These are phyloP conservation scores for Morbakka virulenta DNA, from an alignment of 30 jellyfish, hydroid and myxozoan genomes.

Conservation along the genomic window DNA sequence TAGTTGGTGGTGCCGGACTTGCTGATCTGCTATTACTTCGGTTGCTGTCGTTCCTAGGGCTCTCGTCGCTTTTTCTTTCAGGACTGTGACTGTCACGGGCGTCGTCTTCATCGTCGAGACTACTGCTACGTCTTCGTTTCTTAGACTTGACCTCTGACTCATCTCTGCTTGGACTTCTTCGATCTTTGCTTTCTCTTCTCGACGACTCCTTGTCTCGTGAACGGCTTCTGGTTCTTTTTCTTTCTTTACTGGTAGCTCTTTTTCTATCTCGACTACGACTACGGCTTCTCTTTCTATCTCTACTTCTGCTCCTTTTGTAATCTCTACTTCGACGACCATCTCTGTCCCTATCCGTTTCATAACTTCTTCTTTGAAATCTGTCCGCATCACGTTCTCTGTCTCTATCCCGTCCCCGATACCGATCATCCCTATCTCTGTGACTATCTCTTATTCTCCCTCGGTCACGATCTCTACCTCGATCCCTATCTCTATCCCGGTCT, in stretches of 20 bases:
- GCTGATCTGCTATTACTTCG: too few relatives aligned
- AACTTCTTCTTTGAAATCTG: too few relatives aligned
- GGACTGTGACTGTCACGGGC: too few relatives aligned
- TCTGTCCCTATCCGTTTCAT: constrained; percentile 27
- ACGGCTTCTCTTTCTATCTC: constrained; percentile 66
- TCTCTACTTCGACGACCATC: constrained; percentile 59
- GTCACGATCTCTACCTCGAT: constrained; percentile 46
- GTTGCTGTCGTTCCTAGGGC: too few relatives aligned
- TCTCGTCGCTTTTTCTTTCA: too few relatives aligned
- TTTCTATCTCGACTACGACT: constrained; percentile 67
- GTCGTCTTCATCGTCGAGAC: too few relatives aligned
- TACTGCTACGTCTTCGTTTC: too few relatives aligned
- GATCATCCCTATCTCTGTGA: constrained; percentile 37
- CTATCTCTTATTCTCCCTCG: constrained; percentile 56
- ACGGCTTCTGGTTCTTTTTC: constrained; percentile 65
- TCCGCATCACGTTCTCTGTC: too few relatives aligned
- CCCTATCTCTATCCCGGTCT: too few relatives aligned
- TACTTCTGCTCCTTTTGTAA: constrained; percentile 37
- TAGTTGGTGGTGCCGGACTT: too few relatives aligned
- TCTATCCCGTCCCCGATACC: constrained; percentile 37
- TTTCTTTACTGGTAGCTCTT: constrained; percentile 68
- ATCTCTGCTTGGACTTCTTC: too few relatives aligned
- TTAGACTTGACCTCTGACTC: too few relatives aligned
- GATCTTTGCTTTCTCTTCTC: constrained; percentile 10
- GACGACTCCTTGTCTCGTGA: constrained; percentile 32